Base-by-base conservation (phyloP, 1,140 invertebrate genomes). In the Philaenus spumarius region DNA sequence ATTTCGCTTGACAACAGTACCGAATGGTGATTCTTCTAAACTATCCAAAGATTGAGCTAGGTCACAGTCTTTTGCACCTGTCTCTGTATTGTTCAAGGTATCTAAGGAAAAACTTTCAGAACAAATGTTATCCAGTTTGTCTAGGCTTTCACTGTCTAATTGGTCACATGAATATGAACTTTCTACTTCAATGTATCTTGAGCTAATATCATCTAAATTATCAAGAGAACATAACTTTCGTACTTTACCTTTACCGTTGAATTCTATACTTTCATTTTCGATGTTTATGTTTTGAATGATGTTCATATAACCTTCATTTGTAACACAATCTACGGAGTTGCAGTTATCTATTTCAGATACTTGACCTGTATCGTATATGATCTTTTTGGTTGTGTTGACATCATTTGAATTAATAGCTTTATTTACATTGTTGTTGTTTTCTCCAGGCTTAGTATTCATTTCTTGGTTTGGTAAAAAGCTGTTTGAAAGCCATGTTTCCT, bases 121-220 rank as follows among this genome's bases (percentile, higher is more conserved):
- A 19, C 48, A 51, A 14, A 51, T 17, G 24, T 51, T 51, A 9
- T 51, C 48, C 24, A 26, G 22, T 15, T 26, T n/a, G 2, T 22
- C 34, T 15, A 51, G 23, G 14, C 46, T 30, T 40, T 42, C 22
- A 37, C 45, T 50, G 35, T 64, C 60, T 22, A 64, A 47, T 43
- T 61, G 52, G 20, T 64, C 60, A 42, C 55, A 64, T n/a, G 60
- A 64, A 2, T 59, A 52, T 3, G 60, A 64, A 40, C 34, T 55
- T 45, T 62, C 63, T 23, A 64, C 53, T 42, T 57, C 58, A 54
- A 42, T 34, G 14, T 11, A 59, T 22, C 48, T 57, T 12, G 55
- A 48, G 15, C 55, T 26, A 39, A 22, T 23, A 34, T 58, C 56
- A 51, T 58, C 56, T 15, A 58, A 40, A 51, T 58, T 58, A 42